Conservation (phyloP, 2,113 vertebrate genomes). For the Gila orcuttii region DNA sequence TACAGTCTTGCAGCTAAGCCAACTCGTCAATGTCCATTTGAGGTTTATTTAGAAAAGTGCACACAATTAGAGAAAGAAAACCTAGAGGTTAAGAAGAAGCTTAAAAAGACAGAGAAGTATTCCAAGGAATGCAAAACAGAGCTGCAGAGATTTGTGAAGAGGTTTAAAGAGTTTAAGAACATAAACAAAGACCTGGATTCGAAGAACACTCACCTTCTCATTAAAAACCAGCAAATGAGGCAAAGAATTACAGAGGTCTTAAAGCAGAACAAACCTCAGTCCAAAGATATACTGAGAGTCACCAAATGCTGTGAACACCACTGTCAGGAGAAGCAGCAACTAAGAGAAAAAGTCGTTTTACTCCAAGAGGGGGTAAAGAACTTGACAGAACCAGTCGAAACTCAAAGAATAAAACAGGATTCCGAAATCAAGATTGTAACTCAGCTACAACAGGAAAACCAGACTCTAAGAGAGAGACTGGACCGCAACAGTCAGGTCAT, state of each 20-base stretch:
- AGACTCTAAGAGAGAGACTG: slow-evolving; percentile 68
- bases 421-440: slow-evolving; percentile 51
- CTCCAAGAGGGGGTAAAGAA: slow-evolving; percentile 59
- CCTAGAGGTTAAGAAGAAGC: slow-evolving; percentile 56
- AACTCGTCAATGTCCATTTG: slow-evolving; percentile 32
- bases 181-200: slow-evolving; percentile 65
- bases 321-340: slow-evolving; percentile 60
- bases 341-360: slow-evolving; percentile 50
- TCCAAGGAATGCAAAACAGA: slow-evolving; percentile 65
- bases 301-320: slow-evolving; percentile 33
- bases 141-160: slow-evolving; percentile 65
- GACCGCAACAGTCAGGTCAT: slow-evolving; percentile 60
- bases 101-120: slow-evolving; percentile 65
- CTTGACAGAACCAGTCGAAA: slow-evolving; percentile 58
- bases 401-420: background rate
- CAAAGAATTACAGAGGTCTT: slow-evolving; percentile 61
- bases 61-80: slow-evolving; percentile 67
- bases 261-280: slow-evolving; percentile 42
- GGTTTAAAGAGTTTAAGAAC: slow-evolving; percentile 65
- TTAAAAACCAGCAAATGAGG: slow-evolving; percentile 65
- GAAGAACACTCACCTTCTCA: slow-evolving; percentile 61
- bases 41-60: slow-evolving; percentile 58
- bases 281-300: slow-evolving; percentile 58
- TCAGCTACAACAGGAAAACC: slow-evolving; percentile 67
- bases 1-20: background rate